A percentile compares a stretch with the other conserved stretches of the same genome.
Conservation (phyloP, 2,888 invertebrate genomes). For the Philaethria dido region DNA sequence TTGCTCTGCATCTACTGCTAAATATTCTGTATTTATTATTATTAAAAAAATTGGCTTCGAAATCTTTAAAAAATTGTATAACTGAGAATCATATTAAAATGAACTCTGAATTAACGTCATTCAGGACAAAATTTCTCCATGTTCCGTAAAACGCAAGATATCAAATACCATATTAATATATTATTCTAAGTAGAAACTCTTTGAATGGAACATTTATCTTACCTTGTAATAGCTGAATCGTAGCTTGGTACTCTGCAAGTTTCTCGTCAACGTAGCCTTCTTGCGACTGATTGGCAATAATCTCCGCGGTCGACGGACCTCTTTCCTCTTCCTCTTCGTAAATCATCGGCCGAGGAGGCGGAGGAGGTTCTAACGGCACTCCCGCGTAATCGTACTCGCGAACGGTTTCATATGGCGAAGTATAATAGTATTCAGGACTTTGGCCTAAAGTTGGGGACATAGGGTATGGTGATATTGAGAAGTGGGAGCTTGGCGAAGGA, state of each 20-base stretch:
- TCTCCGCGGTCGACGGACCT: slow-evolving; percentile 94
- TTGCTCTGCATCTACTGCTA: slow-evolving; percentile 32
- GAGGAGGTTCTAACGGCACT: slow-evolving; percentile 90
- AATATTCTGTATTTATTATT: slow-evolving; percentile 8
- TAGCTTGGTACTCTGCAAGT: slow-evolving; percentile 96
- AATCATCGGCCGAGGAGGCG: slow-evolving; percentile 87
- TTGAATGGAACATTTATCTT: slow-evolving; percentile 57
- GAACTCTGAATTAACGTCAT: too few relatives aligned
- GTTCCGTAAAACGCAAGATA: too few relatives aligned
- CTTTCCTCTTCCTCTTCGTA: slow-evolving; percentile 88
- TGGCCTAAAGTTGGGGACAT: slow-evolving; percentile 85
- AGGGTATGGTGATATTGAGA: slow-evolving; percentile 78
- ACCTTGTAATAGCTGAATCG: slow-evolving; percentile 95
- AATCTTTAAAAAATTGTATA: not conserved
- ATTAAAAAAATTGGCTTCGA: slow-evolving; percentile 1
- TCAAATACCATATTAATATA: too few relatives aligned
- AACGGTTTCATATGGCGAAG: slow-evolving; percentile 82
- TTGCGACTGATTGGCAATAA: slow-evolving; percentile 96
- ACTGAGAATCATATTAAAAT: too few relatives aligned
- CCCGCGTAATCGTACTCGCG: slow-evolving; percentile 89
- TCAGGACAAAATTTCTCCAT: too few relatives aligned
- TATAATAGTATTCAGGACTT: slow-evolving; percentile 85
- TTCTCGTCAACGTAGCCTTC: slow-evolving; percentile 98
- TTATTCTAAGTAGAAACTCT: too few relatives aligned
- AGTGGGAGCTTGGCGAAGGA: slow-evolving; percentile 77